Percentiles rank a stretch among this genome's conserved stretches.
Conservation (phyloP, 2,113 vertebrate genomes). For the Cnemophilus loriae region DNA sequence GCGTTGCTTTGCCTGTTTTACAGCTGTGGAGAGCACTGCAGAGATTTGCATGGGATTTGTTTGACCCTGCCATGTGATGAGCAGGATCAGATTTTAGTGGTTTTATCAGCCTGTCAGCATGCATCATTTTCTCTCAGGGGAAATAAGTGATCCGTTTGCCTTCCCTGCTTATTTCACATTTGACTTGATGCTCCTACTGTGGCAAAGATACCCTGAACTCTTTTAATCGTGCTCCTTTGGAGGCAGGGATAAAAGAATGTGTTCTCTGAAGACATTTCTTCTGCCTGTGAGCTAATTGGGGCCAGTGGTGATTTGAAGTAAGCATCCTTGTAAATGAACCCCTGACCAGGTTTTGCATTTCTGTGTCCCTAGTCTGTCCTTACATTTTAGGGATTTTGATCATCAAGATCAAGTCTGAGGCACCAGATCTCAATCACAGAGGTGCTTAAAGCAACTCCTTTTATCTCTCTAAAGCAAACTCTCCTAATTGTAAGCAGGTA, state of each 20-base stretch:
- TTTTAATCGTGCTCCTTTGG: background rate
- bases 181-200: background rate
- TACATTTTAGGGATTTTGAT: background rate
- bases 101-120: background rate
- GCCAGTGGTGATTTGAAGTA: background rate
- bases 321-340: background rate
- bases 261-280: background rate
- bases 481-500: background rate
- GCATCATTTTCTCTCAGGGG: background rate
- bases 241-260: background rate
- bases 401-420: background rate
- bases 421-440: background rate
- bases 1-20: background rate
- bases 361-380: background rate
- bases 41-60: background rate
- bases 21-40: background rate
- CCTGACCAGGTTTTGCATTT: background rate
- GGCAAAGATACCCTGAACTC: background rate
- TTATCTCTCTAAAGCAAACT: background rate
- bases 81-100: background rate
- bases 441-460: background rate
- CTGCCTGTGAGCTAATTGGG: background rate
- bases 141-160: background rate
- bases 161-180: slow-evolving; percentile 1
- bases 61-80: background rate